Percentiles rank a stretch among this genome's conserved stretches.
Evolutionary conservation across 2,797 vertebrate genomes (phyloP).

Genomic region (Pelochelys cantorii): DNA sequence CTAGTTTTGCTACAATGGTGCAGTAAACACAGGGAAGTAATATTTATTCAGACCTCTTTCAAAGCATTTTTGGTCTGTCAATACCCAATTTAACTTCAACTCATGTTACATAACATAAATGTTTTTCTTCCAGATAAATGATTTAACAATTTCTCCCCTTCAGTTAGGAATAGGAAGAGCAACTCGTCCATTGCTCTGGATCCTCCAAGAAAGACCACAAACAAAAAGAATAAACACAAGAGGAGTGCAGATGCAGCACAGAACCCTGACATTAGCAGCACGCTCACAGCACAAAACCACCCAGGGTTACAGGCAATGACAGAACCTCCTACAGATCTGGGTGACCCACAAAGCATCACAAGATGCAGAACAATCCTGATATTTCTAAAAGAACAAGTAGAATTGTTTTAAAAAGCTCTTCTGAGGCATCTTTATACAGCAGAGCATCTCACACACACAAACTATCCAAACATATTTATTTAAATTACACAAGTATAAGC

Average conservation of each 20-base stretch:
- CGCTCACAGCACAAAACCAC: not conserved
- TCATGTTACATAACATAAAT: not conserved
- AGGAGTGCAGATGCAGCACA: not conserved
- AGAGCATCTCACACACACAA: not conserved
- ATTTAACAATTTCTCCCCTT: not conserved
- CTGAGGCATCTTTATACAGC: not conserved
- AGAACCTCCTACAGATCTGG: not conserved
- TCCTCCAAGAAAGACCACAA: not conserved
- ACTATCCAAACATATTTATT: not conserved
- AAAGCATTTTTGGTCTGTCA: not conserved
- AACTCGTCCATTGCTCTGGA: not conserved
- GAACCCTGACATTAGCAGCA: not conserved
- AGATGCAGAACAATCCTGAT: not conserved
- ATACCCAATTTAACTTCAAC: not conserved
- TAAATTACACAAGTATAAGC: not conserved
- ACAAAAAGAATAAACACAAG: not conserved
- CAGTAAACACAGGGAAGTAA: not conserved
- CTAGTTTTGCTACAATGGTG: not conserved
- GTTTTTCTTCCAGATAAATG: not conserved
- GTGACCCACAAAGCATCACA: not conserved
- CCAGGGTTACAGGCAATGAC: not conserved
- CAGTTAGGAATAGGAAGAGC: not conserved
- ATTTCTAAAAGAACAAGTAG: not conserved
- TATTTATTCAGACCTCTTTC: not conserved
- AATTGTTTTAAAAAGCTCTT: not conserved